Conservation (phyloP, 2,113 vertebrate species). For the Apteryx mantelli region DNA sequence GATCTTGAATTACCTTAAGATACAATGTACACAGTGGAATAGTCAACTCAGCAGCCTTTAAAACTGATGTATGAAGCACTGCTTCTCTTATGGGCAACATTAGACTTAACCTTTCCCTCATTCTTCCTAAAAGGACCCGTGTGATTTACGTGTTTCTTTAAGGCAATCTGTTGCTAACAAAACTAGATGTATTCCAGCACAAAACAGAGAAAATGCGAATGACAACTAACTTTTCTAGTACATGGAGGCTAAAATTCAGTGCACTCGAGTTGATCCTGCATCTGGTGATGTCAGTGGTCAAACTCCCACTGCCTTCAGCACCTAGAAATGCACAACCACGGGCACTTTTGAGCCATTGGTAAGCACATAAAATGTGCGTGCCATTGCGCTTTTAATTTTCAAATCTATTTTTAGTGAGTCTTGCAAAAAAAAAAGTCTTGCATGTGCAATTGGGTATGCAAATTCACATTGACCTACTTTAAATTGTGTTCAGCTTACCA, state of each 20-base stretch:
- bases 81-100: not conserved
- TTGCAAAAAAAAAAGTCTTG: not conserved
- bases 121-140: not conserved
- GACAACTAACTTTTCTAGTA: not conserved
- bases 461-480: slow-evolving; percentile 1
- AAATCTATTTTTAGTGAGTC: not conserved
- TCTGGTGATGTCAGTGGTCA: not conserved
- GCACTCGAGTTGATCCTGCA: not conserved
- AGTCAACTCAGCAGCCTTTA: not conserved
- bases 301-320: not conserved
- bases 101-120: not conserved
- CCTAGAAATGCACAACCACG: not conserved
- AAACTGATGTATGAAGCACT: not conserved
- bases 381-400: not conserved
- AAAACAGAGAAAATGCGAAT: not conserved
- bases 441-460: not conserved
- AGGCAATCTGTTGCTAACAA: not conserved
- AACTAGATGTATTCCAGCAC: not conserved
- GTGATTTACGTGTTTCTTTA: not conserved
- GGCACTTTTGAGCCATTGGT: not conserved
- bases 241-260: not conserved
- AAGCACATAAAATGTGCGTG: not conserved
- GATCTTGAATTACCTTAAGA: not conserved
- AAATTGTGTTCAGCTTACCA: not conserved
- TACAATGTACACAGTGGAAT: not conserved